Percentiles rank a stretch among this genome's conserved stretches.
Conservation (phyloP, 2,797 vertebrate genomes). For the Melanogrammus aeglefinus region DNA sequence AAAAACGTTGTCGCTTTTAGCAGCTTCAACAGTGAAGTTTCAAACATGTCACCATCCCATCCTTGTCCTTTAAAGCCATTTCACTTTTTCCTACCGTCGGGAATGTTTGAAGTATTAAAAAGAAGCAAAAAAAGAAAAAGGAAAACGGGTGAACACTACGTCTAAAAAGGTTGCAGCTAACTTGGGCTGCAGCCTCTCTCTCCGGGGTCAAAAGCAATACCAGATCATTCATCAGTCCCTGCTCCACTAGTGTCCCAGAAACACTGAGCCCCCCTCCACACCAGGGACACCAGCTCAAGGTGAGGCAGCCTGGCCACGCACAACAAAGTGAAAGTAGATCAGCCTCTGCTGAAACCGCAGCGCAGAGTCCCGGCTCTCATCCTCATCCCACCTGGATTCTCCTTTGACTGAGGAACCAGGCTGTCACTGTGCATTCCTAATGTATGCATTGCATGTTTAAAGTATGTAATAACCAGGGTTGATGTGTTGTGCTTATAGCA, state of each 20-base stretch:
- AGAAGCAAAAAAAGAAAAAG: background rate
- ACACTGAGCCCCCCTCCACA: slow-evolving; percentile 54
- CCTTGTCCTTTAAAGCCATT: background rate
- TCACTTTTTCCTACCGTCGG: background rate
- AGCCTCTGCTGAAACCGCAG: slow-evolving; percentile 31
- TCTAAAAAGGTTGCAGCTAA: background rate
- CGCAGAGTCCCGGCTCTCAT: slow-evolving; percentile 23
- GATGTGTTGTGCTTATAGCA: slow-evolving; percentile 4
- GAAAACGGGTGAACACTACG: background rate
- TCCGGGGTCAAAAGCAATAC: slow-evolving; percentile 64
- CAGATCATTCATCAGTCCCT: slow-evolving; percentile 66
- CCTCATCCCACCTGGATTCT: slow-evolving; percentile 9
- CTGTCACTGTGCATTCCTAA: background rate
- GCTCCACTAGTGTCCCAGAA: slow-evolving; percentile 64
- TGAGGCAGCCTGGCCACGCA: slow-evolving; percentile 47
- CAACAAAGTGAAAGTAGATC: slow-evolving; percentile 63
- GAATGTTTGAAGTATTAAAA: background rate
- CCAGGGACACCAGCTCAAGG: slow-evolving; percentile 56
- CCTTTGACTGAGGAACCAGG: background rate
- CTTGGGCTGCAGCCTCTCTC: slow-evolving; percentile 54
- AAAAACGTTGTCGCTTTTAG: background rate
- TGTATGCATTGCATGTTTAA: background rate
- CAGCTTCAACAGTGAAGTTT: background rate
- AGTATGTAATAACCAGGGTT: background rate
- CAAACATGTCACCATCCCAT: background rate